These are phyloP conservation scores for Misgurnus mizolepis DNA, from an alignment of 2,113 vertebrate species.

Conservation along the genomic window DNA sequence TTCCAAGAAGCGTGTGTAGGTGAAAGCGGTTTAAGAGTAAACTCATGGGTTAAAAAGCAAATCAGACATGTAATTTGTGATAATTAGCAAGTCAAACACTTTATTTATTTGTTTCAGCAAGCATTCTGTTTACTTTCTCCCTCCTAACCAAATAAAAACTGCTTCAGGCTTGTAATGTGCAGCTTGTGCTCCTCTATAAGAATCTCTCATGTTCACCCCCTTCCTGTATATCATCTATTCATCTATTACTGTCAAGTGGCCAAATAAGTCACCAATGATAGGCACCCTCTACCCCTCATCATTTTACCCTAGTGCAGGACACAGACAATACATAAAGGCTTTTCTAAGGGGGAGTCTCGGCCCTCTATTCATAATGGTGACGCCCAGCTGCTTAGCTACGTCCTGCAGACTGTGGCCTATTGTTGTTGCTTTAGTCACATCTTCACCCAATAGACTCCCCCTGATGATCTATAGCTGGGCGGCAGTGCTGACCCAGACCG, in stretches of 20 bases:
- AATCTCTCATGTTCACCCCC: slow-evolving; percentile 27
- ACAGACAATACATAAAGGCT: slow-evolving; percentile 79
- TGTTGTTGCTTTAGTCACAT: slow-evolving; percentile 78
- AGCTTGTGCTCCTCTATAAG: slow-evolving; percentile 66
- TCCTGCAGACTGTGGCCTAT: slow-evolving; percentile 75
- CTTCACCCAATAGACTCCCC: slow-evolving; percentile 71
- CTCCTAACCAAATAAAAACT: slow-evolving; percentile 21
- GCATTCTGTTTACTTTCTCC: slow-evolving; percentile 31
- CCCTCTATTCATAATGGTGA: slow-evolving; percentile 73
- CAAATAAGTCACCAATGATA: slow-evolving; percentile 73
- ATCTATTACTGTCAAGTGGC: slow-evolving; percentile 68
- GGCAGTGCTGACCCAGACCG: slow-evolving; percentile 61
- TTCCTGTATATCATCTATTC: slow-evolving; percentile 50
- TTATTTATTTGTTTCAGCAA: slow-evolving; percentile 14
- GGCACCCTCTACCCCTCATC: slow-evolving; percentile 64
- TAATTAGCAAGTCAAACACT: slow-evolving; percentile 9
- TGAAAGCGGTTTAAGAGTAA: slow-evolving; percentile 13
- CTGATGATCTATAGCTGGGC: slow-evolving; percentile 72
- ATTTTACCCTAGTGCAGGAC: slow-evolving; percentile 69
- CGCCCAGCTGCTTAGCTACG: slow-evolving; percentile 79
- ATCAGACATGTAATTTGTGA: neutral
- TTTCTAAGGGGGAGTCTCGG: slow-evolving; percentile 68
- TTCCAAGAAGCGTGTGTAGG: no score
- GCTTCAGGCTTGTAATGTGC: slow-evolving; percentile 75
- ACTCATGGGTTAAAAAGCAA: neutral